These are phyloP conservation scores for Scarus forsteni DNA, from an alignment of 2,797 vertebrate species.

Conservation along the genomic window DNA sequence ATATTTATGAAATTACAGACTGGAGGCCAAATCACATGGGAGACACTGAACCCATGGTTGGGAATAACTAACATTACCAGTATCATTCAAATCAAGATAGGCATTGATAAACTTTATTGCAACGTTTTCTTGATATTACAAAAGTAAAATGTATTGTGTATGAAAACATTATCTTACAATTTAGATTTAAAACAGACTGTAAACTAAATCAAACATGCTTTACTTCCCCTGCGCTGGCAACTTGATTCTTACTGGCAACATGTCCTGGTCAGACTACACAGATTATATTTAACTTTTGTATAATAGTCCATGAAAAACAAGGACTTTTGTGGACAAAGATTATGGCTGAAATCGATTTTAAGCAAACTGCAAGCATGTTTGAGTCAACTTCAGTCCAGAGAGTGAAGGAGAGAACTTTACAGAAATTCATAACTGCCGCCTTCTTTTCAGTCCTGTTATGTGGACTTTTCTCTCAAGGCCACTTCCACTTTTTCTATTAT, in stretches of 20 bases:
- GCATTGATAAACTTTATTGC: slow-evolving; percentile 52
- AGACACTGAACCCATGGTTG: no score
- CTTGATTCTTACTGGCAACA: no score
- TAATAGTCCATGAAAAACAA: no score
- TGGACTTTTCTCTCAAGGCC: slow-evolving; percentile 10
- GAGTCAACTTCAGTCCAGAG: neutral
- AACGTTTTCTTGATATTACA: neutral
- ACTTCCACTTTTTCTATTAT: slow-evolving; percentile 18
- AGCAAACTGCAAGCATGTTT: neutral
- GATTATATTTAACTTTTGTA: no score
- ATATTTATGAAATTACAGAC: no score
- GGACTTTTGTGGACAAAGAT: no score
- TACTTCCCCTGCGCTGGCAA: no score
- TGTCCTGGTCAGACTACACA: no score
- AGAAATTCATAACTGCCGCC: neutral
- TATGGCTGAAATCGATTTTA: neutral
- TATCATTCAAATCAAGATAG: neutral
- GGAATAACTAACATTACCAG: neutral
- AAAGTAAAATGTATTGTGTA: neutral
- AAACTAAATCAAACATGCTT: neutral
- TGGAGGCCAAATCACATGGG: no score
- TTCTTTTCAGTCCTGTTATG: neutral
- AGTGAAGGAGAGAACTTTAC: neutral
- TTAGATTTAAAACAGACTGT: neutral
- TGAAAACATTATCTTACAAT: neutral